Evolutionary conservation across 2,888 invertebrate genomes (phyloP).

Genomic region (Cyaniris semiargus): DNA sequence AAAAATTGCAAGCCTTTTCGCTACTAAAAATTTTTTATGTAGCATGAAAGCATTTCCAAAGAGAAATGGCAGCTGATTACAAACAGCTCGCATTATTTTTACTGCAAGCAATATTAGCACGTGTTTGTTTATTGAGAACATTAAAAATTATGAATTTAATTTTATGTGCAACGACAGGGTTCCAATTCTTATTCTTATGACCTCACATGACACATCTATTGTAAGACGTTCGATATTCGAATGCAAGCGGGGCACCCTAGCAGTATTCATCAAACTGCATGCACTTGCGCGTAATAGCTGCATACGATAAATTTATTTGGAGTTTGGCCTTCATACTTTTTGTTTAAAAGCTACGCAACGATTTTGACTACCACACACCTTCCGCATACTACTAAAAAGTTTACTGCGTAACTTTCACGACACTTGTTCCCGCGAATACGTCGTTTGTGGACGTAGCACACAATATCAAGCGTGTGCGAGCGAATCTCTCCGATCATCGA

Average conservation of each 20-base stretch:
- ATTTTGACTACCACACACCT: too few relatives aligned
- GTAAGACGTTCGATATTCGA: not conserved
- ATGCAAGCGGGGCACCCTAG: not conserved
- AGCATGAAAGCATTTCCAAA: not conserved
- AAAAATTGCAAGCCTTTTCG: not conserved
- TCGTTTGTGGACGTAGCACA: too few relatives aligned
- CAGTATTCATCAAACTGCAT: not conserved
- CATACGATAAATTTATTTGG: too few relatives aligned
- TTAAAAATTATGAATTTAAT: slow-evolving; percentile 23
- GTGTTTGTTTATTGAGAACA: not conserved
- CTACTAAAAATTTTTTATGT: not conserved
- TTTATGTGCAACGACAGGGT: not conserved
- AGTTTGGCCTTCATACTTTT: too few relatives aligned
- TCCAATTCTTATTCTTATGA: not conserved
- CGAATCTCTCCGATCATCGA: too few relatives aligned
- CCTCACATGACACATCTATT: not conserved
- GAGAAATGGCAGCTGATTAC: not conserved
- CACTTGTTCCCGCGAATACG: too few relatives aligned
- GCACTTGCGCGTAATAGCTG: not conserved
- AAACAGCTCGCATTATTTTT: not conserved
- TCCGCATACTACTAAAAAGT: too few relatives aligned
- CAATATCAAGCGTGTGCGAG: too few relatives aligned
- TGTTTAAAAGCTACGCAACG: too few relatives aligned
- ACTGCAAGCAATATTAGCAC: not conserved
- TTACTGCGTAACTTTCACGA: too few relatives aligned